Conservation (phyloP, 2,113 vertebrate species). For the Clarias macrocephalus region DNA sequence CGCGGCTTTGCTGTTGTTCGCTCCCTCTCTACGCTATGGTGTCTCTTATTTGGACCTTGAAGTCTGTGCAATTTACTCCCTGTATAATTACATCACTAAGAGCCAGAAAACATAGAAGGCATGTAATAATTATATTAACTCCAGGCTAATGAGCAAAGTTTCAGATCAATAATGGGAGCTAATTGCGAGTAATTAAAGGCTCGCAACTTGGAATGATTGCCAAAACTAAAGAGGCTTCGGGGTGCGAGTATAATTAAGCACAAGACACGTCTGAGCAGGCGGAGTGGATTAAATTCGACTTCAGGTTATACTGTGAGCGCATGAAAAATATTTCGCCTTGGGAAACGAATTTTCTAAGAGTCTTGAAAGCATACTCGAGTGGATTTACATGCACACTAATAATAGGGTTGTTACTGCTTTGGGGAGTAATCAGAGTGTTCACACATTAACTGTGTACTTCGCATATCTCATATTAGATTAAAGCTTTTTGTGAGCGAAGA, state of each 20-base stretch:
- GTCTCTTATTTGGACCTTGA: background rate
- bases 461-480: background rate
- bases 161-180: slow-evolving; percentile 48
- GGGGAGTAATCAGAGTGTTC: background rate
- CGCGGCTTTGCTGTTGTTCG: background rate
- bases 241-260: slow-evolving; percentile 63
- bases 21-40: background rate
- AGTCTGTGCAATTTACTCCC: background rate
- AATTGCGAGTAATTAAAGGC: slow-evolving; percentile 59
- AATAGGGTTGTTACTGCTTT: background rate
- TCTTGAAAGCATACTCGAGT: background rate
- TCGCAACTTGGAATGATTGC: slow-evolving; percentile 53
- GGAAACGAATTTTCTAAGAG: background rate
- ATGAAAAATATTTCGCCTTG: slow-evolving; percentile 17
- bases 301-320: background rate
- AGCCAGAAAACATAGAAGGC: slow-evolving; percentile 14
- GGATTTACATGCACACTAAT: background rate
- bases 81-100: background rate
- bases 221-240: slow-evolving; percentile 58
- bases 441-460: background rate
- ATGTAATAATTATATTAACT: slow-evolving; percentile 42
- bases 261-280: slow-evolving; percentile 56
- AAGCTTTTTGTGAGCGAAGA: background rate
- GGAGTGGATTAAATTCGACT: slow-evolving; percentile 51
- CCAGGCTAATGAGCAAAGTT: slow-evolving; percentile 40